These are phyloP conservation scores for Lasius platythorax DNA, from an alignment of 2,888 invertebrate species.

Conservation along the genomic window DNA sequence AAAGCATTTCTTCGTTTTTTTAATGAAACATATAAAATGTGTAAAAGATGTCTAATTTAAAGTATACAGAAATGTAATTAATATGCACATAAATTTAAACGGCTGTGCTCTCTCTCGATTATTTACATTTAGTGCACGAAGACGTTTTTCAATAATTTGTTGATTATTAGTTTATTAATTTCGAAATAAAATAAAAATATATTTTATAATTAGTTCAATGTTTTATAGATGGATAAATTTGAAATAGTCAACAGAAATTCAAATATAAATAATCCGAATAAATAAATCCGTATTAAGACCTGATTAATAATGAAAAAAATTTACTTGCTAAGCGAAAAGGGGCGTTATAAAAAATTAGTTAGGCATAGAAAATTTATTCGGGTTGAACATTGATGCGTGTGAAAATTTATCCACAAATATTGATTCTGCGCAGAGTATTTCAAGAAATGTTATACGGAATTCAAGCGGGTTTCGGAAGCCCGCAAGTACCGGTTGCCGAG, in stretches of 20 bases:
- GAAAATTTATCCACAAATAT: slow-evolving; percentile 7
- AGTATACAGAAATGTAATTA: background rate
- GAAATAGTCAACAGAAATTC: background rate
- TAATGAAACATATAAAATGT: background rate
- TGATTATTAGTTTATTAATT: background rate
- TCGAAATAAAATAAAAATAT: background rate
- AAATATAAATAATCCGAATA: background rate
- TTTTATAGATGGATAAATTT: background rate
- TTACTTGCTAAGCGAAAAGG: background rate
- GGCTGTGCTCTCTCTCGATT: background rate
- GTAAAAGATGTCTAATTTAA: no score
- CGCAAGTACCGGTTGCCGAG: slow-evolving; percentile 97
- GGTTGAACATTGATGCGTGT: background rate
- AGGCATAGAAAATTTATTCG: background rate
- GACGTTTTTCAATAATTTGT: slow-evolving; percentile 6
- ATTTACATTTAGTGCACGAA: background rate
- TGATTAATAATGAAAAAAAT: slow-evolving; percentile 11
- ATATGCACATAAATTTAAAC: slow-evolving; percentile 1
- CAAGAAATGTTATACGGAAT: slow-evolving; percentile 98
- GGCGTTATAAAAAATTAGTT: background rate
- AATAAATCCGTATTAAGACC: background rate
- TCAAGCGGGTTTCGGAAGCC: slow-evolving; percentile 96
- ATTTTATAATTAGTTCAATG: background rate
- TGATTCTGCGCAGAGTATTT: slow-evolving; percentile 89
- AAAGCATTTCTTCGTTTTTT: background rate